Evolutionary conservation across 2,113 vertebrate genomes (phyloP), one percentile per base, ranked within the genome.

Genomic region (Chlorodrepanis virens): DNA sequence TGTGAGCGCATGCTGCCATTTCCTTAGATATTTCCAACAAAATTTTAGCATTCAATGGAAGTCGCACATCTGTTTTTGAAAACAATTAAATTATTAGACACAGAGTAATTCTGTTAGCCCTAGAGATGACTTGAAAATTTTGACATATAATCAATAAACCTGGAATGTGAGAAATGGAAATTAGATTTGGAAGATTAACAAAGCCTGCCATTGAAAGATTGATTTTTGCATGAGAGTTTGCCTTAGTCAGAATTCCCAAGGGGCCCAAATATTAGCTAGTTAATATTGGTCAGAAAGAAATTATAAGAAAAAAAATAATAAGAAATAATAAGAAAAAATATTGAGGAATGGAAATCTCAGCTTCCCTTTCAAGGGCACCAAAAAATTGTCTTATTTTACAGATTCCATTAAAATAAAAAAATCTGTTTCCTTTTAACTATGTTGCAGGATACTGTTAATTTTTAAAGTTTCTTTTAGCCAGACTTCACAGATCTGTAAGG

Each of bases 51-150:
- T 96, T 96, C 93, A 90, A 15, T 96, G 81, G 80, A 98, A 97
- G 94, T 44, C 94, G 42, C 68, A 97, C 97, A 97, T 98, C 97
- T 98, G 94, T 95, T 97, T 97, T 97, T 85, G 89, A 75, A 96
- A 92, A 96, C 96, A 97, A 98, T 98, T 98, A 98, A 97, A 88
- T 96, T 98, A 97, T 97, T 97, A 97, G 92, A 94, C 95, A 93
- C 54, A 56, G 74, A 96, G 96, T 97, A 97, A 97, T 96, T 96
- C 84, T 91, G 97, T 97, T 97, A 97, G 50, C 45, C 67, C 8
- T 44, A 83, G 87, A 97, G 94, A 95, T 75, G 94, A 97, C 97
- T 69, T 9, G 56, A 95, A 83, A 93, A 90, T 96, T 95, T 92
- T 97, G 95, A 96, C 87, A 31, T 70, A 85, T 95, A 98, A 97